Conservation (phyloP, 2,113 vertebrate species). For the Falcunculus frontatus region DNA sequence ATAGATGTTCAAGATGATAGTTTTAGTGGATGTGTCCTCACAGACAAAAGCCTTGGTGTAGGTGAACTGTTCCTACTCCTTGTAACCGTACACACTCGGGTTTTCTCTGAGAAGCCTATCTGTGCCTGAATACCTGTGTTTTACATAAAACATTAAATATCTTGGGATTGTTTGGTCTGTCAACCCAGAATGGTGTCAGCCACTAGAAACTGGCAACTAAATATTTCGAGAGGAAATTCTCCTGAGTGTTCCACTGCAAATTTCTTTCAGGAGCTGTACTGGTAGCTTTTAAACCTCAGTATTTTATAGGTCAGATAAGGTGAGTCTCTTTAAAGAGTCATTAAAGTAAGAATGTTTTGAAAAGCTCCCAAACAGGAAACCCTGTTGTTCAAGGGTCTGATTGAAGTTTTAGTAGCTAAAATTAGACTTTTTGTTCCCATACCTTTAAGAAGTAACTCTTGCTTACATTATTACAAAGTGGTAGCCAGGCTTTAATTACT, state of each 20-base stretch:
- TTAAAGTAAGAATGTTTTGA: slow-evolving; percentile 51
- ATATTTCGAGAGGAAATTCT: background rate
- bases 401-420: slow-evolving; percentile 17
- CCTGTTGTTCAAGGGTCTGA: background rate
- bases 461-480: background rate
- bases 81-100: background rate
- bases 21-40: background rate
- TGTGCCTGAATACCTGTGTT: background rate
- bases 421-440: background rate
- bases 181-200: background rate
- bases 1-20: background rate
- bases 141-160: background rate
- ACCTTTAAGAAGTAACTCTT: background rate
- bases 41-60: background rate
- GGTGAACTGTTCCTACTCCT: background rate
- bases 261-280: background rate
- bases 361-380: slow-evolving; percentile 49
- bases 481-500: background rate
- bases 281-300: background rate
- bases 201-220: background rate
- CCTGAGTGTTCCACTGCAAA: background rate
- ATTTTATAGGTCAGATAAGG: slow-evolving; percentile 24
- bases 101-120: background rate
- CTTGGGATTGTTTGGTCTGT: background rate
- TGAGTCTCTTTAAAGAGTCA: slow-evolving; percentile 28